phyloP scores from a whole-genome alignment of 2,113 vertebrate species.

The Alligator mississippiensis region DNA sequence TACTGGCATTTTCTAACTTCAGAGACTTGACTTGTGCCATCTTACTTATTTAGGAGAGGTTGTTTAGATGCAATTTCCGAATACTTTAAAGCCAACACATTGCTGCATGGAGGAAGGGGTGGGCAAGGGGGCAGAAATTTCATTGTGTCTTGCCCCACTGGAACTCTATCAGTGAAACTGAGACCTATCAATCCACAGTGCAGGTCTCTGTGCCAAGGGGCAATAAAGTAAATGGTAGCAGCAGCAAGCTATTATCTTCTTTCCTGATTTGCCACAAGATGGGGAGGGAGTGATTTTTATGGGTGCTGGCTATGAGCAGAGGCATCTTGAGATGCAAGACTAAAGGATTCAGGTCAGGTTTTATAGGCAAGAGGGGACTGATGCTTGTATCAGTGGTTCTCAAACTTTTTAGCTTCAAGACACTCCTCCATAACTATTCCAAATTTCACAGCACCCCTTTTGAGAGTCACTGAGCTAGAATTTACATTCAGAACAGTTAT shows the following conservation, averaged over 20 bases:
- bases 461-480: too few species aligned
- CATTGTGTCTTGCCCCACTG: not conserved
- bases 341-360: not conserved
- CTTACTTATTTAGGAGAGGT: not conserved
- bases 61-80: not conserved
- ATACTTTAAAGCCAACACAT: not conserved
- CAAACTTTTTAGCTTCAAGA: too few species aligned
- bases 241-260: not conserved
- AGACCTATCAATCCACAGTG: conserved; percentile 7
- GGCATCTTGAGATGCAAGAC: not conserved
- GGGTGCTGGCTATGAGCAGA: not conserved
- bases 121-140: too few species aligned
- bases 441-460: too few species aligned
- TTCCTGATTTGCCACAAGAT: not conserved
- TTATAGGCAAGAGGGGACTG: not conserved
- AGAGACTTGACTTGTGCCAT: not conserved
- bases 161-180: not conserved
- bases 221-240: not conserved
- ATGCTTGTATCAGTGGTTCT: not conserved
- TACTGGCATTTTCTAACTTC: not conserved
- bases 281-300: not conserved
- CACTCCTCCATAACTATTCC: not conserved
- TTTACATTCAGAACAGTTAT: too few species aligned
- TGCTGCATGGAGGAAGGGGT: too few species aligned
- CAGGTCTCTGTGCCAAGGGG: not conserved